These are phyloP conservation scores for Ispidina lecontei DNA, from an alignment of 2,797 vertebrate species.

Conservation along the genomic window DNA sequence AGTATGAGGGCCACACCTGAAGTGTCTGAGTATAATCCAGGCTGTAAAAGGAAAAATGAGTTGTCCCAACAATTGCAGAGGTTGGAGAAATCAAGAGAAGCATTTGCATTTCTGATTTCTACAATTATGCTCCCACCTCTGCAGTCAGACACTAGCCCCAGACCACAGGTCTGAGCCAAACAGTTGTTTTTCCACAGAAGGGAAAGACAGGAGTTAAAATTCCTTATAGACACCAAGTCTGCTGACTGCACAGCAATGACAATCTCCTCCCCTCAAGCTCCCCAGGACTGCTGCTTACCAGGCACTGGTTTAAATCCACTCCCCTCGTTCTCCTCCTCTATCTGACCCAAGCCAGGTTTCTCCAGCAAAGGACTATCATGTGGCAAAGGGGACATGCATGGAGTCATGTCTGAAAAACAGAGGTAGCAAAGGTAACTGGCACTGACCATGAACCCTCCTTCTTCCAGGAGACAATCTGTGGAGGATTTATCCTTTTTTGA, in stretches of 20 bases:
- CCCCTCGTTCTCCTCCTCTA: slow-evolving; percentile 84
- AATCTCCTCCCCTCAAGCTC: not conserved
- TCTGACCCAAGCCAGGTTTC: slow-evolving; percentile 80
- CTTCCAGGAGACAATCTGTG: not conserved
- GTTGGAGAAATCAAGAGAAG: not conserved
- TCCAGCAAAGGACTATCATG: slow-evolving; percentile 84
- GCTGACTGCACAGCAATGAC: not conserved
- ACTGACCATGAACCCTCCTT: not conserved
- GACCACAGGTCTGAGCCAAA: not conserved
- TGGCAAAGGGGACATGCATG: slow-evolving; percentile 91
- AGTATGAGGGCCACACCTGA: not conserved
- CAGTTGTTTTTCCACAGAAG: not conserved
- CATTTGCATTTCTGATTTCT: not conserved
- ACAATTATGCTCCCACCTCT: not conserved
- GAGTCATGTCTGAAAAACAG: slow-evolving; percentile 87
- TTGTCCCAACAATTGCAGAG: not conserved
- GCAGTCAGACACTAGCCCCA: not conserved
- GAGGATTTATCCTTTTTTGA: not conserved
- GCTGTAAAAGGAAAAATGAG: not conserved
- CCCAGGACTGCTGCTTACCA: slow-evolving; percentile 78
- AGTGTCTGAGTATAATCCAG: not conserved
- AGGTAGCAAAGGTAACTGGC: not conserved
- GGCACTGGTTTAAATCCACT: slow-evolving; percentile 79
- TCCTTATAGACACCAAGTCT: not conserved
- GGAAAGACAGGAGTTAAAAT: not conserved